These are phyloP conservation scores for Sycophaga agraensis DNA, from an alignment of 1,140 invertebrate species.

Conservation along the genomic window DNA sequence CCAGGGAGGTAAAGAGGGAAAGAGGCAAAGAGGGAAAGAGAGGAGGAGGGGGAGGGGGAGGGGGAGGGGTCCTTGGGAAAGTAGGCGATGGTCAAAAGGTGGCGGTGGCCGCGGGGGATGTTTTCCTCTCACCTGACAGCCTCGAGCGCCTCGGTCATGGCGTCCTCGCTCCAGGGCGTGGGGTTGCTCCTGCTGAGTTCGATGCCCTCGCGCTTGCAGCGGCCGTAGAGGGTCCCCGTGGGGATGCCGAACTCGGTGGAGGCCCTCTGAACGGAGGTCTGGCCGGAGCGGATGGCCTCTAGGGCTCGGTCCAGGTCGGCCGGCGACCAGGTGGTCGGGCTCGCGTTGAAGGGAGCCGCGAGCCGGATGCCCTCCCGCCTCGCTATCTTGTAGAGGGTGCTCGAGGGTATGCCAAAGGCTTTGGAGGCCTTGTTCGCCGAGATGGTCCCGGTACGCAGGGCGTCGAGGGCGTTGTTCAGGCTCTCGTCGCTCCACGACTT, in stretches of 20 bases:
- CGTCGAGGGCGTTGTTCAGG: slow-evolving; percentile 76
- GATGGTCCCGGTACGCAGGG: slow-evolving; percentile 77
- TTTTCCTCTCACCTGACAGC: slow-evolving; percentile 80
- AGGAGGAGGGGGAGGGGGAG: too few relatives aligned
- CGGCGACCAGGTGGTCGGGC: slow-evolving; percentile 83
- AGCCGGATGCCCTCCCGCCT: slow-evolving; percentile 83
- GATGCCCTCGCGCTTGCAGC: slow-evolving; percentile 85
- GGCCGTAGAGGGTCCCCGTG: slow-evolving; percentile 80
- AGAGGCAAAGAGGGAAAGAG: too few relatives aligned
- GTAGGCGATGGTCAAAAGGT: too few relatives aligned
- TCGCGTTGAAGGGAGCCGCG: slow-evolving; percentile 86
- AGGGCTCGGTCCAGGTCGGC: slow-evolving; percentile 80
- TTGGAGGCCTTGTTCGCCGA: slow-evolving; percentile 89
- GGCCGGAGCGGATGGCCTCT: slow-evolving; percentile 78
- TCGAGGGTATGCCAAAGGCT: slow-evolving; percentile 86
- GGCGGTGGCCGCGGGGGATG: too few relatives aligned
- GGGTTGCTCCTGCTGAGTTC: slow-evolving; percentile 82
- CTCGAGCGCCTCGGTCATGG: slow-evolving; percentile 85
- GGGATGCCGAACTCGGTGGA: slow-evolving; percentile 84
- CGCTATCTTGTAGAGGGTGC: slow-evolving; percentile 87
- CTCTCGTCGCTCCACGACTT: slow-evolving; percentile 87
- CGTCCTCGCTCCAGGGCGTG: slow-evolving; percentile 86
- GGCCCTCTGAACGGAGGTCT: slow-evolving; percentile 82
- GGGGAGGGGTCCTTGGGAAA: too few relatives aligned
- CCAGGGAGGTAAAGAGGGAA: too few relatives aligned